Base-by-base conservation (phyloP, 2,113 vertebrate species). In the Rhegmatorhina hoffmannsi region DNA sequence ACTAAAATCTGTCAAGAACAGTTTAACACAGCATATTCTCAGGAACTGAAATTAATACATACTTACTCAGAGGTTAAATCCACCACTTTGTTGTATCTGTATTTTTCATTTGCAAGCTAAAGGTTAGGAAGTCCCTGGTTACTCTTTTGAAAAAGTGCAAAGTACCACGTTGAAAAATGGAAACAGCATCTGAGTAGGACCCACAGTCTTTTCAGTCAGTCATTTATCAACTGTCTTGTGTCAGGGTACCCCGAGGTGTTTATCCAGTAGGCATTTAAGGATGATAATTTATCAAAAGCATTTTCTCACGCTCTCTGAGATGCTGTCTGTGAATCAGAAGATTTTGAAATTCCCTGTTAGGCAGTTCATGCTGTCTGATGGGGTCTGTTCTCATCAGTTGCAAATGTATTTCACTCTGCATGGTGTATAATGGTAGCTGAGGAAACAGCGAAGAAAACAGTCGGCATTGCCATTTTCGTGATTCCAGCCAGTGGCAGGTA, bases 1-100 rank as follows among this genome's bases (percentile, higher is more conserved):
- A 73, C 72, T 92, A 73, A 92, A 84, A 80, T 89, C 93, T 94
- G 86, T 97, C 86, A 93, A 89, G 85, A 93, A 17, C 17, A 68
- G 38, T 95, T 96, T 87, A 92, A 95, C 55, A 43, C 6, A 3
- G 25, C 70, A 52, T 15, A 50, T 36, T 87, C 66, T 88, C 47
- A 90, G 70, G 84, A 91, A 59, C 1, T 38, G 74, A 80, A 94
- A 91, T 95, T 82, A 96, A 76, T 77, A 90, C 74, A 24, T 49
- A 53, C 36, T 90, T 84, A 69, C 17, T 72, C 9, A 4, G 63
- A 87, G 87, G 81, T 79, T 79, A 89, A 94, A 89, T 36, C 66
- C 40, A 87, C 66, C 11, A 28, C 66, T 89, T 89, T 56, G 5
- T 21, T 67, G 11, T 67, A 50, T 25, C 53, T 49, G 1, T 87